Percentiles rank a stretch among this genome's conserved stretches.
Evolutionary conservation across 2,797 vertebrate species (phyloP).

Genomic region (Crossoptilon crossoptilon): DNA sequence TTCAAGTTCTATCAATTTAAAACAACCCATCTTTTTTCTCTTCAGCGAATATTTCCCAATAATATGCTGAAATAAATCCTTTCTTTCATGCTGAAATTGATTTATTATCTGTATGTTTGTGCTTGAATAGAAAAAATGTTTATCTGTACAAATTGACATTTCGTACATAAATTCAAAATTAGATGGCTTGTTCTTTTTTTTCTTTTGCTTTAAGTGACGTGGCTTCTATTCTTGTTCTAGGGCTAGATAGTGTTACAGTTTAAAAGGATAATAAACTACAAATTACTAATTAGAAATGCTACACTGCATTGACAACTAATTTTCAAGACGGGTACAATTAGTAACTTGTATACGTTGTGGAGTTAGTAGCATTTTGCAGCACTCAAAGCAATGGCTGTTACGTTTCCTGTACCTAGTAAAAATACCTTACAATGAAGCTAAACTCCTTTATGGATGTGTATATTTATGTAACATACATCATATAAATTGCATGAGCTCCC

Average conservation of each 20-base stretch:
- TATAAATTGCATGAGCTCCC: background rate
- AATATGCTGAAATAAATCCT: background rate
- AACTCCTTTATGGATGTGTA: background rate
- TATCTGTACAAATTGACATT: constrained; percentile 10
- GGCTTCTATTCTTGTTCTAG: background rate
- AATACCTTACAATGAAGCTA: background rate
- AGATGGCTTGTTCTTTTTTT: background rate
- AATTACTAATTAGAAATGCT: background rate
- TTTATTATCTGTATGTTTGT: constrained; percentile 48
- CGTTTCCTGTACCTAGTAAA: background rate
- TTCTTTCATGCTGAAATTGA: background rate
- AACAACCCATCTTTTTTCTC: background rate
- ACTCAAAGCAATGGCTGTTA: background rate
- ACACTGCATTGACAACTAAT: background rate
- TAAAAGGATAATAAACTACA: background rate
- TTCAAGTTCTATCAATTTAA: background rate
- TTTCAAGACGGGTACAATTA: background rate
- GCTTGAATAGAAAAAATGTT: constrained; percentile 22
- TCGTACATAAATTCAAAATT: background rate
- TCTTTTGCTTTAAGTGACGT: background rate
- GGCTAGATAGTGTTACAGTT: background rate
- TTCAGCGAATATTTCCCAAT: background rate
- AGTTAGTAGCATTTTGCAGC: background rate
- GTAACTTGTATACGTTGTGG: background rate
- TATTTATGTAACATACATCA: background rate